Percentiles rank a stretch among this genome's conserved stretches.
Conservation (phyloP, 1,140 invertebrate genomes). For the Zophobas atratus region DNA sequence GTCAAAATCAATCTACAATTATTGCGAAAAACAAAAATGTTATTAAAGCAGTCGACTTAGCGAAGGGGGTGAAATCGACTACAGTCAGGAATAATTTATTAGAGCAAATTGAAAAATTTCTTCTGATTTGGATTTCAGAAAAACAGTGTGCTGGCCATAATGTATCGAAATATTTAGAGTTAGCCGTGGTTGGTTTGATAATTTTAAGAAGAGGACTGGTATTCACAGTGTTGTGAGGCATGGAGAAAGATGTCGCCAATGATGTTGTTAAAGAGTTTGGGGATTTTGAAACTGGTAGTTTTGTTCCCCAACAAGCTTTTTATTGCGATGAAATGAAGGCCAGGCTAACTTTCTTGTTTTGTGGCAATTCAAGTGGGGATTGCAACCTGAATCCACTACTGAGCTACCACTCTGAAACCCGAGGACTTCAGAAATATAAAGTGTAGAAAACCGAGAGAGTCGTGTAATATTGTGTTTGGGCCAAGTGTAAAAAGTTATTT, state of each 20-base stretch:
- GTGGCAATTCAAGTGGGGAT: slow-evolving; percentile 67
- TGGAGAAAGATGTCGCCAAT: not conserved
- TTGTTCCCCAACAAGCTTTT: slow-evolving; percentile 65
- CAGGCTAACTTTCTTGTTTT: slow-evolving; percentile 62
- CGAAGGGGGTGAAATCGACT: too few species aligned
- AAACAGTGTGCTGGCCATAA: too few species aligned
- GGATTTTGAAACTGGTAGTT: too few species aligned
- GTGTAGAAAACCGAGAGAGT: not conserved
- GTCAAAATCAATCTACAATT: too few species aligned
- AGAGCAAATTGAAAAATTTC: too few species aligned
- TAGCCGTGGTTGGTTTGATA: slow-evolving; percentile 63
- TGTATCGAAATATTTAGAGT: slow-evolving; percentile 52
- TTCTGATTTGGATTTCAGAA: too few species aligned
- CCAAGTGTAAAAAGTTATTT: slow-evolving; percentile 64
- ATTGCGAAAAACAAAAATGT: too few species aligned
- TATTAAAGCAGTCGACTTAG: too few species aligned
- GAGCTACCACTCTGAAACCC: slow-evolving; percentile 67
- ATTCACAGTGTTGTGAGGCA: slow-evolving; percentile 57
- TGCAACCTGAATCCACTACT: slow-evolving; percentile 68
- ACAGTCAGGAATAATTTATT: too few species aligned
- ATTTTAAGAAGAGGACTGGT: slow-evolving; percentile 55
- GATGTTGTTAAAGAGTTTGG: too few species aligned
- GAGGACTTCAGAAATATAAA: not conserved
- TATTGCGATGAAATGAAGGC: slow-evolving; percentile 67
- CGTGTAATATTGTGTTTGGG: slow-evolving; percentile 56